Conservation (phyloP, 2,113 vertebrate species). For the Nerophis ophidion region DNA sequence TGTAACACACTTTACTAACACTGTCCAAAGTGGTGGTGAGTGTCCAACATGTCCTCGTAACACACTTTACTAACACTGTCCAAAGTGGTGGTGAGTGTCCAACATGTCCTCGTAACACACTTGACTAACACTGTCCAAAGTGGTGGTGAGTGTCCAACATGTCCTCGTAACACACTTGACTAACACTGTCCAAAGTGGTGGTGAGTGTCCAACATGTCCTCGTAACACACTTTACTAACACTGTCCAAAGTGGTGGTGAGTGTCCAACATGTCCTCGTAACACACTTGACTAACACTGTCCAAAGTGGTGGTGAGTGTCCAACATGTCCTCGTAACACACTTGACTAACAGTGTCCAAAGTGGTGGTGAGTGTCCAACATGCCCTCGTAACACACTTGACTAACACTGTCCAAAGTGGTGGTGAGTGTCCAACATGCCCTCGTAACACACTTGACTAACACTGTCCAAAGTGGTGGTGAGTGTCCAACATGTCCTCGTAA, state of each 20-base stretch:
- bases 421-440: conserved; percentile 67
- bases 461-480: conserved; percentile 92
- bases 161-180: too few species aligned
- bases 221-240: too few species aligned
- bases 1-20: too few species aligned
- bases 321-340: too few species aligned
- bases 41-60: not conserved
- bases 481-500: not conserved
- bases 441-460: too few species aligned
- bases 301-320: conserved; percentile 83
- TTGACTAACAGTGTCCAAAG: too few species aligned
- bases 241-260: conserved; percentile 92
- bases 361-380: conserved; percentile 78
- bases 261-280: not conserved
- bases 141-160: conserved; percentile 78
- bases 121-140: too few species aligned
- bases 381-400: too few species aligned
- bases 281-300: too few species aligned
- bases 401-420: conserved; percentile 87
- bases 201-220: conserved; percentile 67
- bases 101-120: too few species aligned
- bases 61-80: too few species aligned
- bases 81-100: conserved; percentile 83
- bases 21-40: conserved; percentile 92
- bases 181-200: conserved; percentile 87